Evolutionary conservation across 2,888 invertebrate genomes (phyloP), one percentile per base, ranked within the genome.

Genomic region (Schizotus pectinicornis): DNA sequence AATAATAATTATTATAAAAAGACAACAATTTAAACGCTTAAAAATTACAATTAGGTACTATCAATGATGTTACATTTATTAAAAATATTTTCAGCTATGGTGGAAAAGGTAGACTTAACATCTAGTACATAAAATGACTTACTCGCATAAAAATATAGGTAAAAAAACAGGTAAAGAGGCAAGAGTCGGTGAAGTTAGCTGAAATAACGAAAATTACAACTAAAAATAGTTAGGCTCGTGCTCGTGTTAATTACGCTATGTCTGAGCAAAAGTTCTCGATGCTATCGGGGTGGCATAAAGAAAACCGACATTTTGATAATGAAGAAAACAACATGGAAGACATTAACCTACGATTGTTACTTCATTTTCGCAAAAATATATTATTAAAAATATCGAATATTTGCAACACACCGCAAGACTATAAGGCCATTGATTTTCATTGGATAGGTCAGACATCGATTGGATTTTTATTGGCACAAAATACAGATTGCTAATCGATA

Each of bases 361-460:
- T 59, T 68, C 58, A 65, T 73, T 45, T 59, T 73, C 72, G 72
- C 73, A 75, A 75, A 75, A 76, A 74, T 75, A 74, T 75, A 71
- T 68, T 71, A 72, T 73, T 74, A 74, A 74, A 75, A 75, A 75
- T 73, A 73, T 71, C 55, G 53, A 51, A 68, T 67, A 70, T 71
- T 65, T 70, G 69, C 70, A 72, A 71, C 70, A 70, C 61, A 72
- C 69, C 67, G 68, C 70, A 69, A 72, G 68, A 69, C 71, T 70
- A 72, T 76, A 77, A 77, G 77, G 77, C 77, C 76, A 68, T 77
- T 68, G 63, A 72, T 66, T 74, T 73, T 75, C 74, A 74, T 73
- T 74, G 75, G 71, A 72, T 74, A 72, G 69, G 69, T 70, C 68
- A 62, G 52, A 69, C 60, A 61, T 56, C 50, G 47, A 62, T 62